Evolutionary conservation across 1,140 invertebrate species (phyloP).

Genomic region (Platyscapa corneri): DNA sequence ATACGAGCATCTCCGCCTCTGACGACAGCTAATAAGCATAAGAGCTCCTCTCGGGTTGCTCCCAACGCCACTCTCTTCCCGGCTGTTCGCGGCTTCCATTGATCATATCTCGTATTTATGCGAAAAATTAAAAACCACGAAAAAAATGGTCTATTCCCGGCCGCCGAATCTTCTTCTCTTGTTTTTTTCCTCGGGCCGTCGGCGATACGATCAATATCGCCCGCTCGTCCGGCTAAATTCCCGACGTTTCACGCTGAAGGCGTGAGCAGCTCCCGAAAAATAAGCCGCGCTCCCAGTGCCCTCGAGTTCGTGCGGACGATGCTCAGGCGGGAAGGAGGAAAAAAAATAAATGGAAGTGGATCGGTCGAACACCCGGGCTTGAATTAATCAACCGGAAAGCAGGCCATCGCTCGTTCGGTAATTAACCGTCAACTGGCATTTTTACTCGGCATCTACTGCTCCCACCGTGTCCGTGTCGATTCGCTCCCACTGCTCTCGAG

Average conservation of each 20-base stretch:
- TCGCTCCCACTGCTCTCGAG: neutral
- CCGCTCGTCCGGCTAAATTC: slow-evolving; percentile 1
- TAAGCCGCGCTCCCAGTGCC: neutral
- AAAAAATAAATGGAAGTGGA: slow-evolving; percentile 1
- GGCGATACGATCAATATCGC: slow-evolving; percentile 45
- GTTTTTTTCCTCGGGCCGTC: neutral
- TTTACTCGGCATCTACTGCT: neutral
- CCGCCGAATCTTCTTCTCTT: neutral
- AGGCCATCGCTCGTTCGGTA: neutral
- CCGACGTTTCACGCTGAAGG: slow-evolving; percentile 8
- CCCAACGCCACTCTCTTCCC: neutral
- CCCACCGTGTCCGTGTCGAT: neutral
- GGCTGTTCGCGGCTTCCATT: neutral
- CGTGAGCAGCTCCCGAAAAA: neutral
- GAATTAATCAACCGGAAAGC: slow-evolving; percentile 33
- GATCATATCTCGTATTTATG: slow-evolving; percentile 25
- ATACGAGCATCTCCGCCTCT: neutral
- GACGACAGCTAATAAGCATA: slow-evolving; percentile 25
- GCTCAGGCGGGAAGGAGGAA: neutral
- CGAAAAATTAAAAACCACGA: slow-evolving; percentile 2
- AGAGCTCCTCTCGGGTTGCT: neutral
- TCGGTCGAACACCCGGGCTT: neutral
- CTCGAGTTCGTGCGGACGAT: neutral
- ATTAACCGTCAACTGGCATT: slow-evolving; percentile 15
- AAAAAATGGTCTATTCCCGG: slow-evolving; percentile 33